A percentile compares a stretch with the other conserved stretches of the same genome.
These are phyloP conservation scores for Ophioderma brevispina DNA, from an alignment of 35 echinoderm and acorn worm genomes.

Conservation along the genomic window DNA sequence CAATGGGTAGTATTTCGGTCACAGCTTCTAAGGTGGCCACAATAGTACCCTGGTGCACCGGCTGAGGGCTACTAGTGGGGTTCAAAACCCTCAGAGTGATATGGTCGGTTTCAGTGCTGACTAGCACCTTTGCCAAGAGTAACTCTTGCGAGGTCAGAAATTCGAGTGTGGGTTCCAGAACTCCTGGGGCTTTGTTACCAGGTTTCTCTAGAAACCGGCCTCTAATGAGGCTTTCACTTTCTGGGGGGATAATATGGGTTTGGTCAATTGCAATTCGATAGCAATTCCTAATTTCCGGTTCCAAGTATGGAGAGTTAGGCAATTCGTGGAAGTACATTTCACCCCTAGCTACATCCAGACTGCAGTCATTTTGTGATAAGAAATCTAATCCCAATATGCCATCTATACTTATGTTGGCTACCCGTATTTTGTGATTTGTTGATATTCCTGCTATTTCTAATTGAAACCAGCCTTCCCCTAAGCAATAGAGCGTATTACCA, in stretches of 20 bases:
- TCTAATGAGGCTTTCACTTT: background rate
- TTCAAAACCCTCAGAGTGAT: background rate
- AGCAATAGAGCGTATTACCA: background rate
- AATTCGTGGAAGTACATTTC: background rate
- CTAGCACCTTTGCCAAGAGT: background rate
- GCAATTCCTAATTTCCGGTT: background rate
- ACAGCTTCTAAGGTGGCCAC: background rate
- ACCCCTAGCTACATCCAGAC: background rate
- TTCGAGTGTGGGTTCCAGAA: background rate
- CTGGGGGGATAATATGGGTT: background rate
- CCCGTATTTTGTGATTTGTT: background rate
- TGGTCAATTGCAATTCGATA: background rate
- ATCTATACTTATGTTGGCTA: slow-evolving; percentile 20
- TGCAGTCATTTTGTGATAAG: background rate
- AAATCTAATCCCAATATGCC: background rate
- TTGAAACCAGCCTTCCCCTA: background rate
- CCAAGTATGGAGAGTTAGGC: background rate
- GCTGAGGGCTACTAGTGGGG: background rate
- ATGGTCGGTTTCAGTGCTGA: background rate
- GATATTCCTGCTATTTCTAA: background rate
- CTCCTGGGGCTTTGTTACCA: background rate
- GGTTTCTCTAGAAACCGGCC: background rate
- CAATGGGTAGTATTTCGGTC: background rate
- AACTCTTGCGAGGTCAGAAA: background rate
- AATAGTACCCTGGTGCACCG: background rate